Evolutionary conservation across 2,888 invertebrate species (phyloP).

Genomic region (Tinea semifulvella): DNA sequence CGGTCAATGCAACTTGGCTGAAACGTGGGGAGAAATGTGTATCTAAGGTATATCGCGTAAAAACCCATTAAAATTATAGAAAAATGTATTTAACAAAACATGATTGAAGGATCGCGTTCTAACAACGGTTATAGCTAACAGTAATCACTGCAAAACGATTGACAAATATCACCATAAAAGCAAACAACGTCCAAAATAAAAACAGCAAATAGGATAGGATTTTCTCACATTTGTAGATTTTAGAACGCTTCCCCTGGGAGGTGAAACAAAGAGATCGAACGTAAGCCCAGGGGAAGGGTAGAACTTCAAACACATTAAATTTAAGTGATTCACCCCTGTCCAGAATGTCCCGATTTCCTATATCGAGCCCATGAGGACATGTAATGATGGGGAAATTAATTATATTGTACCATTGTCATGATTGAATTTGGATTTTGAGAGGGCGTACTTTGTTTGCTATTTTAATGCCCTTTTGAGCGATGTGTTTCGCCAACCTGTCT

Average conservation of each 20-base stretch:
- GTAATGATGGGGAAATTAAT: neutral
- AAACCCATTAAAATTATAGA: too few relatives aligned
- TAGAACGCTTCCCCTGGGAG: constrained; percentile 31
- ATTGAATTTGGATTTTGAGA: neutral
- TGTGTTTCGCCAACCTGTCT: too few relatives aligned
- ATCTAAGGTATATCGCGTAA: too few relatives aligned
- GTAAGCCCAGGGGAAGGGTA: constrained; percentile 30
- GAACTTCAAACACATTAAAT: constrained; percentile 56
- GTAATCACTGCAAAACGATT: too few relatives aligned
- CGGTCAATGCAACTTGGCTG: too few relatives aligned
- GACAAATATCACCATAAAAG: constrained; percentile 3
- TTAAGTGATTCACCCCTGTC: constrained; percentile 46
- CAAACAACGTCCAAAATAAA: neutral
- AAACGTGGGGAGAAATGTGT: too few relatives aligned
- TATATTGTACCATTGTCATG: neutral
- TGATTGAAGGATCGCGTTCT: too few relatives aligned
- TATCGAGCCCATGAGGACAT: neutral
- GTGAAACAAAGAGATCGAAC: constrained; percentile 38
- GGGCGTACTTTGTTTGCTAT: neutral
- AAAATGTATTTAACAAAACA: too few relatives aligned
- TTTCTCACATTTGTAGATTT: constrained; percentile 36
- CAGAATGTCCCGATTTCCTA: neutral
- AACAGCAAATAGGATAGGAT: constrained; percentile 18
- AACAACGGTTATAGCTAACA: too few relatives aligned
- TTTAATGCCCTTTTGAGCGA: too few relatives aligned